Percentiles rank a stretch among this genome's conserved stretches.
These are phyloP conservation scores for Ophraella communa DNA, from an alignment of 2,888 invertebrate genomes.

Conservation along the genomic window DNA sequence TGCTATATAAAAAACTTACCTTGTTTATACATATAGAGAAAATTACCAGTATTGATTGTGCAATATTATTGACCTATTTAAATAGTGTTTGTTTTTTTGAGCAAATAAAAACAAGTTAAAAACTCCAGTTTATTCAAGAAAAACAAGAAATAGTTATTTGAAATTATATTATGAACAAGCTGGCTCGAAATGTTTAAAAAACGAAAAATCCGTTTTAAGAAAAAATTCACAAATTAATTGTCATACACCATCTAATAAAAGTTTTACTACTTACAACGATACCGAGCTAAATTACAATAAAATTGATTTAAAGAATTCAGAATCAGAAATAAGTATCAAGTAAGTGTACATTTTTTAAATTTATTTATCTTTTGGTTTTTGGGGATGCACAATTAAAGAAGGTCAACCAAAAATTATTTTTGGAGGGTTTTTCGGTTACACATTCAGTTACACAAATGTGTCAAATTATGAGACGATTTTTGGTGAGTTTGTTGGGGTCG, in stretches of 20 bases:
- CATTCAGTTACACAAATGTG: too few relatives aligned
- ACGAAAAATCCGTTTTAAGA: not conserved
- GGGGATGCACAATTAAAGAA: too few relatives aligned
- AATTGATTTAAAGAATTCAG: constrained; percentile 19
- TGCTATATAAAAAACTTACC: too few relatives aligned
- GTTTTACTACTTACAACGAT: constrained; percentile 25
- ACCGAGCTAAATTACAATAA: not conserved
- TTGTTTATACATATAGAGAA: too few relatives aligned
- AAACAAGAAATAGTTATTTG: constrained; percentile 30
- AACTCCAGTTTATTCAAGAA: not conserved
- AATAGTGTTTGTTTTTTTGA: not conserved
- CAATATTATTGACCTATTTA: not conserved
- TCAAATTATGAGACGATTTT: too few relatives aligned
- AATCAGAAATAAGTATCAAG: constrained; percentile 3
- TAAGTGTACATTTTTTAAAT: not conserved
- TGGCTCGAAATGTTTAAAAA: not conserved
- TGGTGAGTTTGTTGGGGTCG: too few relatives aligned
- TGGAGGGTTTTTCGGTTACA: too few relatives aligned
- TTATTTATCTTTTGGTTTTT: not conserved
- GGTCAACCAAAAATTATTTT: too few relatives aligned
- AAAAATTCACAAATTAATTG: constrained; percentile 9
- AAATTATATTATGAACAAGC: constrained; percentile 29
- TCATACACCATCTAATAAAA: constrained; percentile 22
- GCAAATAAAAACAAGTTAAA: not conserved
- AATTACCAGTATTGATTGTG: too few relatives aligned